Conservation (phyloP, 2,113 vertebrate species). For the Jacana jacana region DNA sequence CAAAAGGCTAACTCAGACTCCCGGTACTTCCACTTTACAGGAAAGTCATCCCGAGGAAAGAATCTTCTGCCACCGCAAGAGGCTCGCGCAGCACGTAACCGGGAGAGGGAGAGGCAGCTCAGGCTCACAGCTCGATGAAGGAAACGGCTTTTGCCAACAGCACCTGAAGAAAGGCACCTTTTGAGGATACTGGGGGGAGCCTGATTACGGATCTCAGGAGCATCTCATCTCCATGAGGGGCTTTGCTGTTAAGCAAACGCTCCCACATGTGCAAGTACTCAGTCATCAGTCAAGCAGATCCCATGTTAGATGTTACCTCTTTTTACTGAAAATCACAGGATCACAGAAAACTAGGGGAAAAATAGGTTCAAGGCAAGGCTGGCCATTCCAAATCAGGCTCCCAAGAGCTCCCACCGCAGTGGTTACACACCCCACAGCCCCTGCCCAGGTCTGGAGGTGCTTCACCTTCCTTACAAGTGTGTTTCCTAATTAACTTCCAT, state of each 20-base stretch:
- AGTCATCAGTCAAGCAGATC: background rate
- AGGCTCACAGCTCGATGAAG: background rate
- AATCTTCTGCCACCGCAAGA: background rate
- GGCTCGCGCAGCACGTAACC: background rate
- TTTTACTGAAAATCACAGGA: background rate
- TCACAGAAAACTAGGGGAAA: background rate
- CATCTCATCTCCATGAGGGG: background rate
- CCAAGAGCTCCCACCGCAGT: background rate
- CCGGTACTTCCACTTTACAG: background rate
- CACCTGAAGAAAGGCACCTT: background rate
- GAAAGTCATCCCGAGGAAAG: background rate
- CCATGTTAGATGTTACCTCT: background rate
- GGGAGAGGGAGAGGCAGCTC: background rate
- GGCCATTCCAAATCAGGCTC: background rate
- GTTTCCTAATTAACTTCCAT: background rate
- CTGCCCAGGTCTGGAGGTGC: background rate
- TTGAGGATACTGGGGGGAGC: background rate
- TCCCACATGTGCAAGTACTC: background rate
- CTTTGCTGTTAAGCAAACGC: background rate
- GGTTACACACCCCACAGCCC: background rate
- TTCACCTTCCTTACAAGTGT: rapidly evolving
- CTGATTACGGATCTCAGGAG: rapidly evolving
- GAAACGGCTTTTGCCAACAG: background rate
- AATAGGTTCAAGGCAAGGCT: background rate
- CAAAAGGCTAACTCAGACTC: background rate